Conservation (phyloP, 2,113 vertebrate species). For the Oenanthe oenanthe region DNA sequence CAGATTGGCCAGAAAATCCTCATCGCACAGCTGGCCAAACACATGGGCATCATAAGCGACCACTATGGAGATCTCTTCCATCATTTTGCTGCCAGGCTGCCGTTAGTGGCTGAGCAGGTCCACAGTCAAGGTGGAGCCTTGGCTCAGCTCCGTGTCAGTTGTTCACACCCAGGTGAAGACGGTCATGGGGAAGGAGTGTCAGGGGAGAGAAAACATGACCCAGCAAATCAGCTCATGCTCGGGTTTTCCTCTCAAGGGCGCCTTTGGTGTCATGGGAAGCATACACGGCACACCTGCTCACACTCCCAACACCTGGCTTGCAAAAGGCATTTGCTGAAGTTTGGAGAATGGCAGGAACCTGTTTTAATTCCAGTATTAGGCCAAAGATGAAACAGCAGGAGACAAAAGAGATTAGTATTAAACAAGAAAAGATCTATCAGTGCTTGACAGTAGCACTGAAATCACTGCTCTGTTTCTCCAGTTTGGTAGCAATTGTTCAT, state of each 20-base stretch:
- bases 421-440: background rate
- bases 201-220: background rate
- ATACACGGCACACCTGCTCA: constrained; percentile 39
- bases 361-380: background rate
- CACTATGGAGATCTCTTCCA: constrained; percentile 95
- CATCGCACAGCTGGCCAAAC: constrained; percentile 88
- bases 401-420: background rate
- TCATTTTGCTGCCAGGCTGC: constrained; percentile 83
- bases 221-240: background rate
- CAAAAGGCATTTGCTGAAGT: background rate
- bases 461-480: background rate
- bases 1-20: constrained; percentile 88
- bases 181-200: constrained; percentile 46
- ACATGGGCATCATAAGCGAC: constrained; percentile 96
- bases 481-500: background rate
- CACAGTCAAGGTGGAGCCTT: background rate
- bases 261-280: constrained; percentile 7
- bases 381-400: background rate
- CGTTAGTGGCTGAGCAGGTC: background rate
- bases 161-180: constrained; percentile 61
- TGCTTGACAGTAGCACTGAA: background rate
- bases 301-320: background rate
- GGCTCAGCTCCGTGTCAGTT: background rate
- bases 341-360: background rate
- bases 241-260: background rate